Conservation (phyloP, 2,888 invertebrate species). For the Ecdyonurus torrentis region DNA sequence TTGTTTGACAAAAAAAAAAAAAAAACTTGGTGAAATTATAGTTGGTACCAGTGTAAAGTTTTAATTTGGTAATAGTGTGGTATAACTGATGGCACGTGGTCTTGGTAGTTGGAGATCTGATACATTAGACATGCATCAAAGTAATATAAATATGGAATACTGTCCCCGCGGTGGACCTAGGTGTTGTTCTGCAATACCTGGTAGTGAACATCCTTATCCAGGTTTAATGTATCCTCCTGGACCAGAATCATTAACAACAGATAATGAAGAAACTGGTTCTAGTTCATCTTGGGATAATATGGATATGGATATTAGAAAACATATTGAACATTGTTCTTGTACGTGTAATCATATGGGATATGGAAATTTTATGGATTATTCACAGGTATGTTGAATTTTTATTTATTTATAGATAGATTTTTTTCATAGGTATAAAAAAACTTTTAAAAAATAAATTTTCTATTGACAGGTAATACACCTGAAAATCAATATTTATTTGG, state of each 20-base stretch:
- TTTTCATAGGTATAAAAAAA: no score
- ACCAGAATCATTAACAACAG: not conserved
- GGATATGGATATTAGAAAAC: constrained; percentile 71
- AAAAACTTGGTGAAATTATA: no score
- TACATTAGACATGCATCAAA: not conserved
- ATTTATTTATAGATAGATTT: not conserved
- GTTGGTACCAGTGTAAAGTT: no score
- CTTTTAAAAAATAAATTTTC: no score
- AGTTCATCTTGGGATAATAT: constrained; percentile 28
- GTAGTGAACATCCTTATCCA: not conserved
- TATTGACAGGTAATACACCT: no score
- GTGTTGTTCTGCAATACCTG: not conserved
- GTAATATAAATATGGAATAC: not conserved
- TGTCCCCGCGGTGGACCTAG: not conserved
- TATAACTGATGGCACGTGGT: not conserved
- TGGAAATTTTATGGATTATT: constrained; percentile 78
- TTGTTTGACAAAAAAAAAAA: not conserved
- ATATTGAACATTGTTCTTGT: constrained; percentile 78
- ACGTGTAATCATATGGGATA: constrained; percentile 88
- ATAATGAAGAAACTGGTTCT: not conserved
- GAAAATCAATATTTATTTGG: no score
- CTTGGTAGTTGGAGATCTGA: not conserved
- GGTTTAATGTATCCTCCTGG: not conserved
- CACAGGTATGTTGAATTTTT: constrained; percentile 38
- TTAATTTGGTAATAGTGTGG: no score